A percentile compares a stretch with the other conserved stretches of the same genome.
Conservation (phyloP, 1,140 invertebrate species). For the Formica selysi region DNA sequence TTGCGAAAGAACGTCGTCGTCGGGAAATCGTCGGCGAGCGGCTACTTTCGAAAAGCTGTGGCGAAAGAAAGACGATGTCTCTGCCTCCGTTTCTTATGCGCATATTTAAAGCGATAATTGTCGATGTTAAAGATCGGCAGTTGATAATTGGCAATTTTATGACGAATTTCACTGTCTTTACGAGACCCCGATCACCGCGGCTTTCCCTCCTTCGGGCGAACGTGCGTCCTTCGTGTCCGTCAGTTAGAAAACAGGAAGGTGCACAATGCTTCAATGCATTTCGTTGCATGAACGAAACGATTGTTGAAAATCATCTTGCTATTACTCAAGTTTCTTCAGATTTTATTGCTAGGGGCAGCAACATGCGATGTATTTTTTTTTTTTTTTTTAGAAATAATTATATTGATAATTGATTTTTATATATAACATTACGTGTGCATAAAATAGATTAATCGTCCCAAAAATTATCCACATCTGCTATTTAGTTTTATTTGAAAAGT, state of each 20-base stretch:
- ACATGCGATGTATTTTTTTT: neutral
- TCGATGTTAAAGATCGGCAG: slow-evolving; percentile 37
- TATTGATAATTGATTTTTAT: neutral
- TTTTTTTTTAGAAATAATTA: slow-evolving; percentile 1
- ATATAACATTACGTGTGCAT: neutral
- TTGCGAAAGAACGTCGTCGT: slow-evolving; percentile 47
- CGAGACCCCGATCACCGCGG: slow-evolving; percentile 40
- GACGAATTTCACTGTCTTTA: slow-evolving; percentile 66
- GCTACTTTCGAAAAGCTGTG: slow-evolving; percentile 51
- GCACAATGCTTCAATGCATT: slow-evolving; percentile 49
- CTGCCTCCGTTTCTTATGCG: slow-evolving; percentile 34
- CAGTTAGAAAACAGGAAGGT: slow-evolving; percentile 51
- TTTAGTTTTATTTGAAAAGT: no score
- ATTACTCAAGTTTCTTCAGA: neutral
- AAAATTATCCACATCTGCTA: neutral
- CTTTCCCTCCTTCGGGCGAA: slow-evolving; percentile 62
- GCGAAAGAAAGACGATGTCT: slow-evolving; percentile 35
- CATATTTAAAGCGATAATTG: slow-evolving; percentile 54
- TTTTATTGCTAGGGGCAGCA: neutral
- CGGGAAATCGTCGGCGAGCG: slow-evolving; percentile 22
- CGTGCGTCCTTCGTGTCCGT: slow-evolving; percentile 45
- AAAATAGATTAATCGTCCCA: neutral
- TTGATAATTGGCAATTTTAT: slow-evolving; percentile 58
- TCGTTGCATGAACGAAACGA: slow-evolving; percentile 27
- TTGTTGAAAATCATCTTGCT: slow-evolving; percentile 1